These are phyloP conservation scores for Syngnathus scovelli DNA, from an alignment of 2,113 vertebrate genomes.

Conservation along the genomic window DNA sequence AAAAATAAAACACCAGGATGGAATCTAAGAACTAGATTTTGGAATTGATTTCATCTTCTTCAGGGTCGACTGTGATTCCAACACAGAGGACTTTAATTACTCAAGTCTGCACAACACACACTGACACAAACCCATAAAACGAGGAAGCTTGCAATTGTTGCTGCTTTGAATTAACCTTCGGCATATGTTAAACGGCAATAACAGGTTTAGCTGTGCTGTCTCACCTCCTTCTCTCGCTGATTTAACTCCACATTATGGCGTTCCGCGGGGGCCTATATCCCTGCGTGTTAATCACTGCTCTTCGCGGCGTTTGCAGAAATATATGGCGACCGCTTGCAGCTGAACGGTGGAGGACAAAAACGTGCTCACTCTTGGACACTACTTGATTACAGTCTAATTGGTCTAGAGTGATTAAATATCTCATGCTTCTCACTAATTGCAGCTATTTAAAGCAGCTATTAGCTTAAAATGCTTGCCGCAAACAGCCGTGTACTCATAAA, in stretches of 20 bases:
- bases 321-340: conserved; percentile 75
- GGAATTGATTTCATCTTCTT: conserved; percentile 8
- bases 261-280: conserved; percentile 70
- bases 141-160: conserved; percentile 36
- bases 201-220: conserved; percentile 58
- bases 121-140: conserved; percentile 47
- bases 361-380: conserved; percentile 86
- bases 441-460: conserved; percentile 92
- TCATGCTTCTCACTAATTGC: conserved; percentile 98
- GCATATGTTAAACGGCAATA: conserved; percentile 71
- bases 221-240: conserved; percentile 59
- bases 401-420: conserved; percentile 99
- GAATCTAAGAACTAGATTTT: not conserved
- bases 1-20: not conserved
- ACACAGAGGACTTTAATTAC: conserved; percentile 29
- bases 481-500: conserved; percentile 74
- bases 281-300: conserved; percentile 68
- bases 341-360: conserved; percentile 84
- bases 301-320: conserved; percentile 60
- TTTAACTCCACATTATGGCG: conserved; percentile 67
- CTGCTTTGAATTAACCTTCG: conserved; percentile 66
- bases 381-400: conserved; percentile 99
- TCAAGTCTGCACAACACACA: conserved; percentile 36
- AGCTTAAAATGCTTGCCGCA: conserved; percentile 87
- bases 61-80: not conserved